Base-by-base conservation (phyloP, 2,888 invertebrate species). In the Dolichomitus sp. region DNA sequence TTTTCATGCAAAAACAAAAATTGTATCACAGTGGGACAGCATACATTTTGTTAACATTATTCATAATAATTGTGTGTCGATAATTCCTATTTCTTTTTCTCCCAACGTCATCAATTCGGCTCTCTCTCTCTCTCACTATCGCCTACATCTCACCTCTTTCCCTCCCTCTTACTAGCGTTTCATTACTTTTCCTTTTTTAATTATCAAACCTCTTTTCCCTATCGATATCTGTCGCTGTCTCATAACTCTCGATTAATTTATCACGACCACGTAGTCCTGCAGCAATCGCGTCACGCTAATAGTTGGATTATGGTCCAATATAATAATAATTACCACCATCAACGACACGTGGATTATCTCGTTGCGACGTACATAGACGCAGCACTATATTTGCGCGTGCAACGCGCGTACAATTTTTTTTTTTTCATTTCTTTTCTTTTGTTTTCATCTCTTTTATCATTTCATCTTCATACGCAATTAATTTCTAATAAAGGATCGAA, bases 11-110 rank as follows among this genome's bases (percentile, higher is more conserved):
- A 91, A 92, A 93, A 91, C 90, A 91, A 91, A 92, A 92, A 89
- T 92, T 91, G 89, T 93, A 93, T 93, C 93, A 93, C 93, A 93
- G 93, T 93, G 91, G 92, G 92, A 92, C 92, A 93, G 92, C 92
- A 91, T 92, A 93, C 90, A 91, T 91, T 92, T 91, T 80, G 65
- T 76, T 70, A 80, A 76, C 68, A 74, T 74, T 72, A 63, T 79
- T 80, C 78, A 42, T 83, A 66, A 77, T 81, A 81, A 81, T 81
- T 74, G 81, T 69, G 65, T 66, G 61, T 74, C 63, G 65, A 78
- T 57, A 78, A 81, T 69, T 69, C 27, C 77, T 75, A 54, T 65
- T 70, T 66, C 63, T 63, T 66, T 54, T 57, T 68, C 68, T 63
- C 73, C 40, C 40, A 27, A 61, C 76, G 23, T 74, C 69, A 14